phyloP scores from a whole-genome alignment of 2,797 vertebrate species.

The Streptopelia turtur region DNA sequence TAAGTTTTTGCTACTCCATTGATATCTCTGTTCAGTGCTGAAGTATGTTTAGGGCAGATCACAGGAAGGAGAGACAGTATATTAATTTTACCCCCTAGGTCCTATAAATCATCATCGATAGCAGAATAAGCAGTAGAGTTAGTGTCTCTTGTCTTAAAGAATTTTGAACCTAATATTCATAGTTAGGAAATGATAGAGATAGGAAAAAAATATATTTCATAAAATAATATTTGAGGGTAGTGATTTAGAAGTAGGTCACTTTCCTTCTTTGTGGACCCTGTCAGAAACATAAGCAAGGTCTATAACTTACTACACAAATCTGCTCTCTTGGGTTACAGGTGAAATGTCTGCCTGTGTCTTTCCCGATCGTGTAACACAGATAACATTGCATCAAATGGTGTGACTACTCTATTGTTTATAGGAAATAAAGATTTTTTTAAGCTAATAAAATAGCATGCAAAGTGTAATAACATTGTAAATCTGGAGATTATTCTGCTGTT shows the following conservation, averaged over 20 bases:
- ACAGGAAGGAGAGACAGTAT: not conserved
- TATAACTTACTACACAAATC: not conserved
- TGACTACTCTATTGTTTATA: not conserved
- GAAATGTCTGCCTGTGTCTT: not conserved
- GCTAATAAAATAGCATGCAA: not conserved
- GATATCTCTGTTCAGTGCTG: not conserved
- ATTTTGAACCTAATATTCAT: not conserved
- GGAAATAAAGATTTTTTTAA: not conserved
- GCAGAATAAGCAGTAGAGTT: not conserved
- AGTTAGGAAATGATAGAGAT: not conserved
- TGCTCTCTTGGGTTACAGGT: not conserved
- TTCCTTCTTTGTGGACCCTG: not conserved
- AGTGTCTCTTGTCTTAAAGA: not conserved
- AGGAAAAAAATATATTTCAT: not conserved
- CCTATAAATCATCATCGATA: not conserved
- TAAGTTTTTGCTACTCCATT: not conserved
- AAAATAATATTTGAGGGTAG: not conserved
- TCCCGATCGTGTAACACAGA: not conserved
- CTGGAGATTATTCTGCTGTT: not conserved
- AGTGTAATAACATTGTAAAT: not conserved
- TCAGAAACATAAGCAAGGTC: not conserved
- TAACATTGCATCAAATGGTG: not conserved
- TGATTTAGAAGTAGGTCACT: not conserved
- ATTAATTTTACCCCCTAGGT: not conserved
- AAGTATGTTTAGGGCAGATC: fast-evolving